Evolutionary conservation across 2,797 vertebrate genomes (phyloP).

Genomic region (Coracias cyanogaster): DNA sequence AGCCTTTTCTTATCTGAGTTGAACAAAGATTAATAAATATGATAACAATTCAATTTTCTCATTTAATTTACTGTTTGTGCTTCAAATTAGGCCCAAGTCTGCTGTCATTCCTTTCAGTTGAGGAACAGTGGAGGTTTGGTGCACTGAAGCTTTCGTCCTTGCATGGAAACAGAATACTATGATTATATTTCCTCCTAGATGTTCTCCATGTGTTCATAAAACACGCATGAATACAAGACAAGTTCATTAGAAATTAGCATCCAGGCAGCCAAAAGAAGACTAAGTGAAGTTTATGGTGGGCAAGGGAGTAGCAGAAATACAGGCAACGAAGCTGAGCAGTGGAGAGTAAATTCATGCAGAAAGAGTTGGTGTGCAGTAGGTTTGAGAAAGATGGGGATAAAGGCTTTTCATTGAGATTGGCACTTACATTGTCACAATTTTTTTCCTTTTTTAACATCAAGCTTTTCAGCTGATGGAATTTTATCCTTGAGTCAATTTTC

Average conservation of each 20-base stretch:
- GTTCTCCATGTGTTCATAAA: not conserved
- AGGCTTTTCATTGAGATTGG: not conserved
- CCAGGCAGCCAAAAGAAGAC: not conserved
- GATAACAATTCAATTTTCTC: not conserved
- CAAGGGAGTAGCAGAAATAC: not conserved
- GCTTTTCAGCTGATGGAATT: not conserved
- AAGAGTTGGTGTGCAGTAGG: not conserved
- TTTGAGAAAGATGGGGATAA: not conserved
- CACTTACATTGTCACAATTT: not conserved
- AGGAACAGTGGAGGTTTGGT: not conserved
- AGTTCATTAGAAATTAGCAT: not conserved
- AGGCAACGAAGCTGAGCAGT: not conserved
- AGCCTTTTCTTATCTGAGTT: not conserved
- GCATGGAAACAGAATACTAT: not conserved
- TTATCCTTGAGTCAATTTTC: not conserved
- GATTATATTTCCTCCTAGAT: not conserved
- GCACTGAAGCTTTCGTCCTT: not conserved
- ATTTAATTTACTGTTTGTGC: not conserved
- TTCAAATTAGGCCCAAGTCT: not conserved
- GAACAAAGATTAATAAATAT: not conserved
- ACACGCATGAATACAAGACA: not conserved
- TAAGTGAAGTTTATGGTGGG: not conserved
- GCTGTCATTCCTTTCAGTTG: not conserved
- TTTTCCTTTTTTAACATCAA: not conserved
- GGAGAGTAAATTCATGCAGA: not conserved